These are phyloP conservation scores for Eupithecia abbreviata DNA, from an alignment of 2,888 invertebrate genomes.

Conservation along the genomic window DNA sequence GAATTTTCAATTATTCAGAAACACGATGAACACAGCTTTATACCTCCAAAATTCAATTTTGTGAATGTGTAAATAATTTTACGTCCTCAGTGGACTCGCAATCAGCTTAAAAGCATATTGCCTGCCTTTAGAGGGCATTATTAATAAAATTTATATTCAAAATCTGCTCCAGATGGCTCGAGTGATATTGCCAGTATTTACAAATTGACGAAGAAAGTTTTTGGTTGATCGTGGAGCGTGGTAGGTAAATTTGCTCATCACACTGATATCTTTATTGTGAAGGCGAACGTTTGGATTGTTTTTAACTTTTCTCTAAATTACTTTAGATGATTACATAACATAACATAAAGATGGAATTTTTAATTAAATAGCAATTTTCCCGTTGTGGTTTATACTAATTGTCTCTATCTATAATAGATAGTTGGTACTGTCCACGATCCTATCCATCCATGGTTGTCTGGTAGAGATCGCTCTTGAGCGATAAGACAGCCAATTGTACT, in stretches of 20 bases:
- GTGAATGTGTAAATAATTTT: constrained; percentile 26
- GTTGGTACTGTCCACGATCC: too few species aligned
- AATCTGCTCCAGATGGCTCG: neutral
- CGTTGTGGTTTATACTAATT: too few species aligned
- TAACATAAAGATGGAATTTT: too few species aligned
- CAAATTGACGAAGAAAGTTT: constrained; percentile 11
- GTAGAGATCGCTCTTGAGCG: too few species aligned
- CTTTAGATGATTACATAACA: too few species aligned
- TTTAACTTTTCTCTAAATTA: too few species aligned
- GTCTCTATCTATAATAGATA: too few species aligned
- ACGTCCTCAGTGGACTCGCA: constrained; percentile 19
- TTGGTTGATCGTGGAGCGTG: neutral
- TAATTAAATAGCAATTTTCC: too few species aligned
- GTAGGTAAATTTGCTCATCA: neutral
- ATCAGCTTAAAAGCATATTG: constrained; percentile 25
- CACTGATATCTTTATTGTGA: neutral
- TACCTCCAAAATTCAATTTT: constrained; percentile 14
- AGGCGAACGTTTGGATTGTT: neutral
- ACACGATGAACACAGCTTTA: constrained; percentile 19
- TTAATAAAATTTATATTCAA: constrained; percentile 16
- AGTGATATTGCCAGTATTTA: constrained; percentile 5
- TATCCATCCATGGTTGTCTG: too few species aligned
- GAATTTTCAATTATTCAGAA: neutral
- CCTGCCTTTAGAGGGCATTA: constrained; percentile 11
- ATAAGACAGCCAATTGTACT: too few species aligned